Conservation (phyloP, 2,797 vertebrate genomes). For the Salarias fasciatus region DNA sequence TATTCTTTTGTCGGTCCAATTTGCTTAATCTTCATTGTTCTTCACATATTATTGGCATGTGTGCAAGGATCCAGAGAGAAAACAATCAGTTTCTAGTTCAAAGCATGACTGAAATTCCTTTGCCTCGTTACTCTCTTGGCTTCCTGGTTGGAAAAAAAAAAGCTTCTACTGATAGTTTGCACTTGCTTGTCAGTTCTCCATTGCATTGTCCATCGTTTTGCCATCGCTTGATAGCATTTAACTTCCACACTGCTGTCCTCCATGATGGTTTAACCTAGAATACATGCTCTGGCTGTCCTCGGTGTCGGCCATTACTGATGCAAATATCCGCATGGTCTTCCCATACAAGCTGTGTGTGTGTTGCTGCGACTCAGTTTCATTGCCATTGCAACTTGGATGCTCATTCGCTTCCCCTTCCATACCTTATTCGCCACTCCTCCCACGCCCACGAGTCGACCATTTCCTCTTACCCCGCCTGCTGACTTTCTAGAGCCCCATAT, state of each 20-base stretch:
- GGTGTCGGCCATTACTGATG: constrained; percentile 39
- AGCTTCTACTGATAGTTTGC: constrained; percentile 5
- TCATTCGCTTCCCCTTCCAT: constrained; percentile 58
- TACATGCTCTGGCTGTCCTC: constrained; percentile 33
- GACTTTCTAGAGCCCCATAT: constrained; percentile 88
- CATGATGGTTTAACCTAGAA: constrained; percentile 30
- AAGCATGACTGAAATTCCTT: constrained; percentile 1
- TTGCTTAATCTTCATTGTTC: constrained; percentile 16
- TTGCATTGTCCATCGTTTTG: constrained; percentile 56
- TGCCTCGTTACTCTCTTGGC: background rate
- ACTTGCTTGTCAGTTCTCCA: constrained; percentile 55
- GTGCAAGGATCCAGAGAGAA: background rate
- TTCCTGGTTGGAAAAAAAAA: background rate
- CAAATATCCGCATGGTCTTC: constrained; percentile 62
- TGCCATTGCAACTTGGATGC: constrained; percentile 60
- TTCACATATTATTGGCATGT: constrained; percentile 8
- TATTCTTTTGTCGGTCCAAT: constrained; percentile 17
- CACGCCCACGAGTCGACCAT: constrained; percentile 56
- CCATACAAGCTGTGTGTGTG: constrained; percentile 55
- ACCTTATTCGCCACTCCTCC: constrained; percentile 32
- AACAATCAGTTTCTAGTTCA: constrained; percentile 2
- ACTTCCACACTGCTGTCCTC: constrained; percentile 44
- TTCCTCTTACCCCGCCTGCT: constrained; percentile 65
- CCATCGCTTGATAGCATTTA: constrained; percentile 63
- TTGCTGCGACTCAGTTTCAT: constrained; percentile 51